Percentiles rank a stretch among this genome's conserved stretches.
Evolutionary conservation across 2,797 vertebrate genomes (phyloP).

Genomic region (Danio albolineatus): DNA sequence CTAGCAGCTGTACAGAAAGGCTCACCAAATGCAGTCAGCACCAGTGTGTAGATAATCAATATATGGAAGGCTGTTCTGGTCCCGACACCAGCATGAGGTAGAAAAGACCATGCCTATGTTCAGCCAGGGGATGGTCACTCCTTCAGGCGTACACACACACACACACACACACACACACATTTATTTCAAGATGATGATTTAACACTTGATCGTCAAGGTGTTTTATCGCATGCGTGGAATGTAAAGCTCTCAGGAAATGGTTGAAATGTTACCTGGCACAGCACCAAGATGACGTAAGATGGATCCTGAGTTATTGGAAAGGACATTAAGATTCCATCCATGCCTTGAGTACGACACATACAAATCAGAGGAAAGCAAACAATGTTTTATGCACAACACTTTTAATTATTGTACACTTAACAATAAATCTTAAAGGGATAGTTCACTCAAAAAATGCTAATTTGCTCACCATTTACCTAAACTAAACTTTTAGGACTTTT

Average conservation of each 20-base stretch:
- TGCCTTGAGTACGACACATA: constrained; percentile 80
- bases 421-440: background rate
- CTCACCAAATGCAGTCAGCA: constrained; percentile 99
- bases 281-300: constrained; percentile 99
- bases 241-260: background rate
- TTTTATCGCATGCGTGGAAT: background rate
- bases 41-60: constrained; percentile 99
- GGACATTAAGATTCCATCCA: constrained; percentile 99
- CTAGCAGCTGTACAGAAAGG: constrained; percentile 21
- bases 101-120: constrained; percentile 99
- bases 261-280: constrained; percentile 91
- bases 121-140: constrained; percentile 99
- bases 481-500: too few species aligned
- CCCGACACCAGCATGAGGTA: constrained; percentile 99
- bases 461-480: too few species aligned
- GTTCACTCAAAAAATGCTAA: too few species aligned
- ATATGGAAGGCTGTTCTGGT: constrained; percentile 99
- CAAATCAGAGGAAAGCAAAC: background rate
- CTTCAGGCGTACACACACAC: constrained; percentile 72
- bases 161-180: constrained; percentile 1
- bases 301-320: constrained; percentile 99
- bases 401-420: background rate
- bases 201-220: background rate
- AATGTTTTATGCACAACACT: background rate
- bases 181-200: background rate